Evolutionary conservation across 2,113 vertebrate species (phyloP), one percentile per base, ranked within the genome.

Genomic region (Xiphophorus hellerii): DNA sequence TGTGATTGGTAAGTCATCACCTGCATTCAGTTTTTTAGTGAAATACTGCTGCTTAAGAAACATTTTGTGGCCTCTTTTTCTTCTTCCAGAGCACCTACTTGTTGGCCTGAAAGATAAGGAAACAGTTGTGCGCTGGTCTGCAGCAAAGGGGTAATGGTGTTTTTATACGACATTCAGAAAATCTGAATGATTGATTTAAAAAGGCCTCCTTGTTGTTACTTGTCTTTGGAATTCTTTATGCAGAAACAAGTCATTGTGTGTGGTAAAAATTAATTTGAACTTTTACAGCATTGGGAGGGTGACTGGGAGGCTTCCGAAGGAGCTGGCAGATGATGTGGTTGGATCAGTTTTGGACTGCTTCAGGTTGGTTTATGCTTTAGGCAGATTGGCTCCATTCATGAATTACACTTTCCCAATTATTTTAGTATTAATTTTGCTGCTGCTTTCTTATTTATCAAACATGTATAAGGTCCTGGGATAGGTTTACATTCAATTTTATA

Each of bases 91-190:
- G 76, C 94, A 97, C 90, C 93, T 99, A 66, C 85, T 99, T 90
- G 87, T 95, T 51, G 98, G 97, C 58, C 88, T 99, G 87, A 99
- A 98, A 89, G 98, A 99, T 93, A 97, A 96, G 82, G 97, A 99
- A 88, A 98, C 97, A 0, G 93, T 98, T 1, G 98, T 99, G 65
- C 95, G 98, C 66, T 99, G 98, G 98, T 98, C 98, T 90, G 96
- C 97, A 37, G 98, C 97, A 73, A 99, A 99, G 87, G 98, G 98
- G 98, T 99, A 94, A 68, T 4, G 11, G 25, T 65, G 11, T 42
- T 27, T 69, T 61, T 3, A 29, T 29, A 12, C 35, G 44, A 62
- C 65, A 61, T 2, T 31, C 22, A 62, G 7, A 13, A 76, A 51
- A 69, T 13, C 15, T 70, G 15, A 76, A 62, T n/a, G 67, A 48